Evolutionary conservation across 2,888 invertebrate genomes (phyloP), one percentile per base, ranked within the genome.

Genomic region (Acleris cristana): DNA sequence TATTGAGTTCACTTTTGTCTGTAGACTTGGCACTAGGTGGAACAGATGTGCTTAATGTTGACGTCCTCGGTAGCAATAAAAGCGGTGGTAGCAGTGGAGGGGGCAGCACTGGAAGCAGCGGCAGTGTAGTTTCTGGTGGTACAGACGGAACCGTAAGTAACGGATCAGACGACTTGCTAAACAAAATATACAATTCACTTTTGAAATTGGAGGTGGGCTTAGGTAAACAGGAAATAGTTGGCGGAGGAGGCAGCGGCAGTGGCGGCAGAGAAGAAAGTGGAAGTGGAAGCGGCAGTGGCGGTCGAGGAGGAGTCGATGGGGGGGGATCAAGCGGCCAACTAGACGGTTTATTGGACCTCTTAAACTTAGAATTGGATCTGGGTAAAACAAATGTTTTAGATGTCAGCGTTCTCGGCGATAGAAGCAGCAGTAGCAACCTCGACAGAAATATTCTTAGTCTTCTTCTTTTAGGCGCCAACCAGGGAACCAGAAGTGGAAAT

Each of bases 371-470:
- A 10, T 48, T 48, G 18, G 18, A 18, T 48, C 48, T 48, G 16
- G 48, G 48, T n/a, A 18, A n/a, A 8, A 48, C 18, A 48, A n/a
- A 48, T 18, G n/a, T 48, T 8, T 18, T 48, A 18, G 48, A 48
- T 48, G n/a, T 48, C 18, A 18, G n/a, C 18, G n/a, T 48, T 16
- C 48, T 48, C 18, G 53, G 61, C 6, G 51, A 59, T 34, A 68
- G 68, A 8, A 67, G 70, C 23, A 49, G 64, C 8, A 69, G 73
- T 54, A 71, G 66, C 18, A 66, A 72, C 18, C 58, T 74, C 23
- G 66, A 75, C 55, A 51, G 74, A 23, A 72, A 67, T 45, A 62
- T 75, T 10, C 34, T 34, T 34, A 34, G 34, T 34, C 34, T 34
- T 10, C 34, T 34, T 10, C 34, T 34, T 34, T 34, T 34, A 34